Base-by-base conservation (phyloP, 2,113 vertebrate genomes). In the Setophaga petechia region DNA sequence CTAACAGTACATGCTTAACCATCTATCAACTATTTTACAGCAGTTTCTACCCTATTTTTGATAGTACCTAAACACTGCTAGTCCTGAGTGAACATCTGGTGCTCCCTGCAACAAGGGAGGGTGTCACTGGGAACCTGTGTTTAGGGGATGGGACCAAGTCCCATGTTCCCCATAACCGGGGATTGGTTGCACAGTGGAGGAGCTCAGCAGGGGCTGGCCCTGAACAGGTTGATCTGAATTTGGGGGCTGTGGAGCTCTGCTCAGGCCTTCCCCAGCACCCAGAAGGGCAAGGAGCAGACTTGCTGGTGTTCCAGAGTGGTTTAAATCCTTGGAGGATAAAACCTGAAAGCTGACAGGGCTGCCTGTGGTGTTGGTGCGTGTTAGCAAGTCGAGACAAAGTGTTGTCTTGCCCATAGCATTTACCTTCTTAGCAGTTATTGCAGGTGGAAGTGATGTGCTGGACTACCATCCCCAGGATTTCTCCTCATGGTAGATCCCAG, bases 111-210 rank as follows among this genome's bases (percentile, higher is more conserved):
- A 10, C 10, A 52, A 52, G 37, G 35, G 21, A 2, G 1, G 0
- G 2, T 58, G 27, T 47, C 63, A 22, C 47, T 31, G 41, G 37
- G 3, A 3, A 18, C 31, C 27, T 62, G 11, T 41, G 9, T 20
- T 91, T n/a, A 41, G n/a, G 62, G 33, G 59, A 28, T 0, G 1
- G 41, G 18, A 65, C 23, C 35, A 28, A 89, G 49, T 6, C 22
- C 7, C 13, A 10, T 3, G 6, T 2, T 51, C 28, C 18, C 22
- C 41, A 39, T 24, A 37, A 16, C 4, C 10, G 5, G 16, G 31
- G 4, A 54, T 5, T 13, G 12, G 15, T 31, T 0, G 0, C 27
- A 23, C 0, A 0, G 7, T 33, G 12, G 4, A 3, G 10, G 33
- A 35, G 21, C 63, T 80, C n/a, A 39, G n/a, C 52, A 47, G 55